A percentile compares a stretch with the other conserved stretches of the same genome.
phyloP scores from a whole-genome alignment of 2,888 invertebrate species.

The Heliconius hortense region DNA sequence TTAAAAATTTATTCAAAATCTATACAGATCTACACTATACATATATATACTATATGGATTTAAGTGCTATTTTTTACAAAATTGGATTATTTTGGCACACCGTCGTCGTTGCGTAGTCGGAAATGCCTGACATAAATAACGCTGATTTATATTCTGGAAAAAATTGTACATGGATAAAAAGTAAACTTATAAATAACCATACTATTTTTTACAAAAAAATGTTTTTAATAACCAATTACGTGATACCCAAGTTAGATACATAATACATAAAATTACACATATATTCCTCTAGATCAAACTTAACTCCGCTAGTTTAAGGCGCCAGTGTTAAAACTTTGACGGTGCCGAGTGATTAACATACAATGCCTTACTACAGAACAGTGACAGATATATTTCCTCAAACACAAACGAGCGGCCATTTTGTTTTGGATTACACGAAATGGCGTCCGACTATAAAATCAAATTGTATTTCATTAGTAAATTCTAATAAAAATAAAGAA shows the following conservation, averaged over 20 bases:
- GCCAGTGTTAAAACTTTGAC: constrained; percentile 72
- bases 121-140: too few species aligned
- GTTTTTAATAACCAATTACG: background rate
- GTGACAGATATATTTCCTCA: constrained; percentile 80
- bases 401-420: constrained; percentile 76
- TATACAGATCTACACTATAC: too few species aligned
- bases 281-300: constrained; percentile 26
- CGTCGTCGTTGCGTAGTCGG: too few species aligned
- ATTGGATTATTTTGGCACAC: too few species aligned
- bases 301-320: constrained; percentile 58
- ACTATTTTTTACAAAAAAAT: background rate
- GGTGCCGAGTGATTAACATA: constrained; percentile 76
- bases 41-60: too few species aligned
- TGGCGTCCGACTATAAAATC: constrained; percentile 53
- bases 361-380: constrained; percentile 77
- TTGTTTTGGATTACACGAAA: constrained; percentile 69
- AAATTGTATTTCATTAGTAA: constrained; percentile 3
- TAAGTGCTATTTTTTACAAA: too few species aligned
- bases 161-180: too few species aligned
- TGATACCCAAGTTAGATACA: background rate
- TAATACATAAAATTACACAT: background rate
- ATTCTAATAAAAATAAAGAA: background rate
- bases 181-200: background rate
- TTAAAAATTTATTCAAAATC: background rate
- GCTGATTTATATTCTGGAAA: too few species aligned